Evolutionary conservation across 1,140 invertebrate species (phyloP).

Genomic region (Gonioctena quinquepunctata): DNA sequence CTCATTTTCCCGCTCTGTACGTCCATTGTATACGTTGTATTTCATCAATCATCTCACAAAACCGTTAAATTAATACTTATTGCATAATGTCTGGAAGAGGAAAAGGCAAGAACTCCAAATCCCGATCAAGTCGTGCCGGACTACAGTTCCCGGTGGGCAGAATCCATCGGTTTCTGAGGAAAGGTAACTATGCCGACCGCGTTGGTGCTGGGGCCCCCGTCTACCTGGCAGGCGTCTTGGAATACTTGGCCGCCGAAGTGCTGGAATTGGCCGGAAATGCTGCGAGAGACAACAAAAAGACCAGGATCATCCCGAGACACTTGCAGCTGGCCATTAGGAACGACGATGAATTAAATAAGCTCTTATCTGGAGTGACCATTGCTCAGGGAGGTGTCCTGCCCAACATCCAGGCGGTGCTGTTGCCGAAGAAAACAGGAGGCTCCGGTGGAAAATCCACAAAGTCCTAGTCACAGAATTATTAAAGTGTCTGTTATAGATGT

Average conservation of each 20-base stretch:
- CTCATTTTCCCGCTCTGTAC: not conserved
- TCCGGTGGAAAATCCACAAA: constrained; percentile 16
- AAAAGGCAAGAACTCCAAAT: constrained; percentile 30
- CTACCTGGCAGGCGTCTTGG: constrained; percentile 69
- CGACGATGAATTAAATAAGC: constrained; percentile 81
- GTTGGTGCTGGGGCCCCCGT: constrained; percentile 73
- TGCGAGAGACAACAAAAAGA: constrained; percentile 67
- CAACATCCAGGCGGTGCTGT: constrained; percentile 73
- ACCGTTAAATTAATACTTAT: not conserved
- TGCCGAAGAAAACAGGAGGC: constrained; percentile 59
- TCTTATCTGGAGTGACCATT: constrained; percentile 82
- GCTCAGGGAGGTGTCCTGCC: constrained; percentile 84
- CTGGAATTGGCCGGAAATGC: constrained; percentile 80
- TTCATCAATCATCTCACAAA: not conserved
- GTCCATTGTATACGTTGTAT: not conserved
- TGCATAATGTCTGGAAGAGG: constrained; percentile 27
- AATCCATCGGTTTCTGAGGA: constrained; percentile 70
- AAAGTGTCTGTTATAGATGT: constrained; percentile 1
- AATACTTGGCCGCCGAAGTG: constrained; percentile 67
- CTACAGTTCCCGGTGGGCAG: constrained; percentile 75
- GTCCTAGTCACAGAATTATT: constrained; percentile 30
- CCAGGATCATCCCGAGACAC: constrained; percentile 76
- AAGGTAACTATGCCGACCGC: constrained; percentile 69
- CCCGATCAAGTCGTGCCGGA: constrained; percentile 60
- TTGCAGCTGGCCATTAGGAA: constrained; percentile 81